Base-by-base conservation (phyloP, 2,888 invertebrate genomes). In the Rhabditoides inermis region DNA sequence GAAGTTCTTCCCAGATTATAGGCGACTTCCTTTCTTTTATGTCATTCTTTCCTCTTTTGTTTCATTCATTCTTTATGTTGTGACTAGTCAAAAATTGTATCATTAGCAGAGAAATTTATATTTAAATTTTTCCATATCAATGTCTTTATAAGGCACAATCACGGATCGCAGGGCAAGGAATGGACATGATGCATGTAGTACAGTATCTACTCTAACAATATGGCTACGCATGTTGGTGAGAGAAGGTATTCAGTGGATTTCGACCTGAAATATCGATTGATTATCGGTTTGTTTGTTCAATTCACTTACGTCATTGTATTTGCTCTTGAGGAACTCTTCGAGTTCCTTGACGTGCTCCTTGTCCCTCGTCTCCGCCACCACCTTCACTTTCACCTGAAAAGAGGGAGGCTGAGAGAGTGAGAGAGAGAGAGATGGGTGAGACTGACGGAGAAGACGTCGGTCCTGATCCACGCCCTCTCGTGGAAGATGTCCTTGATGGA, bases 401-500 rank as follows among this genome's bases (percentile, higher is more conserved):
- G n/a, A n/a, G n/a, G n/a, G n/a, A n/a, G n/a, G 7, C 32, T 32
- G 15, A 10, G 10, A 32, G 10, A 6, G 6, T n/a, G n/a, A n/a
- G n/a, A n/a, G n/a, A n/a, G n/a, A n/a, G n/a, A n/a, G n/a, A n/a
- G n/a, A n/a, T n/a, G n/a, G n/a, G n/a, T n/a, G n/a, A n/a, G n/a
- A n/a, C 58, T 60, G 0, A 77, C 76, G 10, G 84, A 84, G 77
- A 90, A 90, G 45, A 94, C 86, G 76, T 94, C 91, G 1, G 85
- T 84, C 55, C 85, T 85, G 15, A 92, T 84, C 91, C 91, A 92
- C 2, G 92, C 91, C 50, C 92, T 82, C 77, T 94, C 92, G 77
- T 94, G 92, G 79, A 89, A 86, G 55, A 94, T 90, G 75, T 92
- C 92, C 78, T 92, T 94, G 61, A 94, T 88, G 36, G 80, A 79